Evolutionary conservation across 2,797 vertebrate species (phyloP).

Genomic region (Pipistrellus kuhlii): DNA sequence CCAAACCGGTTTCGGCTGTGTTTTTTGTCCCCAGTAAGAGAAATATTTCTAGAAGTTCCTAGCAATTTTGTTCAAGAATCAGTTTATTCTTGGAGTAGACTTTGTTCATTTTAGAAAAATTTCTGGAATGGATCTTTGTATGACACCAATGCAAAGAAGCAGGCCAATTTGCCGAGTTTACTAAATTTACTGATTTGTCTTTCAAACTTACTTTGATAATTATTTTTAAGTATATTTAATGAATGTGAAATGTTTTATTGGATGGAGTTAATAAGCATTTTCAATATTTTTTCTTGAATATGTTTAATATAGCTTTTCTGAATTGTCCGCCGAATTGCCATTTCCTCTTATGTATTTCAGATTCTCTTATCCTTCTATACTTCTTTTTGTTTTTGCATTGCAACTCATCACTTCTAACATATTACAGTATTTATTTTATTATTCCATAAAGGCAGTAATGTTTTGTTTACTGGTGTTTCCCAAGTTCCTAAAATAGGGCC

Average conservation of each 20-base stretch:
- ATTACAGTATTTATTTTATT: not conserved
- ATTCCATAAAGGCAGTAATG: not conserved
- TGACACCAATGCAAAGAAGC: not conserved
- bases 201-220: slow-evolving; percentile 13
- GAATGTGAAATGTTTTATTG: not conserved
- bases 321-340: not conserved
- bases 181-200: not conserved
- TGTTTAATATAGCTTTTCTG: not conserved
- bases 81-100: not conserved
- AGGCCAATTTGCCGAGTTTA: not conserved
- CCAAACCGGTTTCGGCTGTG: no score
- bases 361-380: not conserved
- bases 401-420: not conserved
- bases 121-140: not conserved
- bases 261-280: not conserved
- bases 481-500: not conserved
- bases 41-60: not conserved
- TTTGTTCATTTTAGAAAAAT: slow-evolving; percentile 22
- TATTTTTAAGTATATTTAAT: slow-evolving; percentile 28
- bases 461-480: slow-evolving; percentile 1
- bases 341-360: not conserved
- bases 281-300: slow-evolving; percentile 20
- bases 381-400: not conserved
- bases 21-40: not conserved
- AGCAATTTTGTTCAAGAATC: not conserved